These are phyloP conservation scores for Pseudochromis fuscus DNA, from an alignment of 2,797 vertebrate species.

Conservation along the genomic window DNA sequence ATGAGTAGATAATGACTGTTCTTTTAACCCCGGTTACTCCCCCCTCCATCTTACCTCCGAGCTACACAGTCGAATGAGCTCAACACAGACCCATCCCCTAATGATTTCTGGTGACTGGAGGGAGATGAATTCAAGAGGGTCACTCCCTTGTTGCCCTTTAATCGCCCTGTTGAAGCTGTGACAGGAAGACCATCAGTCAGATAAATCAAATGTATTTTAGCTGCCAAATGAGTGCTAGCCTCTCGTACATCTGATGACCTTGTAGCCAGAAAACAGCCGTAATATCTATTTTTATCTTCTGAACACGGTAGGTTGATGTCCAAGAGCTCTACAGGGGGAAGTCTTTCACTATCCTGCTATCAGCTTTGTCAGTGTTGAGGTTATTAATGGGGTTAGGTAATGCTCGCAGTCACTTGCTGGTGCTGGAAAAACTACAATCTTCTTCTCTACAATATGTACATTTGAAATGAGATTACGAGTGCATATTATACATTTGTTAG, in stretches of 20 bases:
- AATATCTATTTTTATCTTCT: conserved; percentile 29
- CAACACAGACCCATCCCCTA: conserved; percentile 22
- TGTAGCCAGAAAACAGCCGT: conserved; percentile 27
- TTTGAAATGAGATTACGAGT: too few species aligned
- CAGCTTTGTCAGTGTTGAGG: not conserved
- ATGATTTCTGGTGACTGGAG: conserved; percentile 49
- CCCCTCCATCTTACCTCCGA: conserved; percentile 28
- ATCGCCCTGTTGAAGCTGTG: conserved; percentile 21
- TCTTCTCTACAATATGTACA: too few species aligned
- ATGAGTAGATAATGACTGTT: conserved; percentile 41
- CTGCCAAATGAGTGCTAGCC: conserved; percentile 30
- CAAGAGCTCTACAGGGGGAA: not conserved
- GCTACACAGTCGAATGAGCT: conserved; percentile 29
- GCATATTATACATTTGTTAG: too few species aligned
- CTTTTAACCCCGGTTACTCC: conserved; percentile 33
- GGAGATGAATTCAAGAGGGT: conserved; percentile 39
- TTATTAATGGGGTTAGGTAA: too few species aligned
- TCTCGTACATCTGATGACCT: conserved; percentile 23
- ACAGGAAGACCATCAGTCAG: conserved; percentile 34
- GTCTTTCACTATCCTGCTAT: conserved; percentile 1
- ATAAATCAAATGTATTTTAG: conserved; percentile 46
- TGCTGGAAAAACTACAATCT: too few species aligned
- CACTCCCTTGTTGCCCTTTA: conserved; percentile 41
- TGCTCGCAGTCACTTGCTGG: not conserved
- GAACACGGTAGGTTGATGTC: not conserved